Percentiles rank a stretch among this genome's conserved stretches.
Conservation (phyloP, 1,140 invertebrate genomes). For the Drosophila ambigua region DNA sequence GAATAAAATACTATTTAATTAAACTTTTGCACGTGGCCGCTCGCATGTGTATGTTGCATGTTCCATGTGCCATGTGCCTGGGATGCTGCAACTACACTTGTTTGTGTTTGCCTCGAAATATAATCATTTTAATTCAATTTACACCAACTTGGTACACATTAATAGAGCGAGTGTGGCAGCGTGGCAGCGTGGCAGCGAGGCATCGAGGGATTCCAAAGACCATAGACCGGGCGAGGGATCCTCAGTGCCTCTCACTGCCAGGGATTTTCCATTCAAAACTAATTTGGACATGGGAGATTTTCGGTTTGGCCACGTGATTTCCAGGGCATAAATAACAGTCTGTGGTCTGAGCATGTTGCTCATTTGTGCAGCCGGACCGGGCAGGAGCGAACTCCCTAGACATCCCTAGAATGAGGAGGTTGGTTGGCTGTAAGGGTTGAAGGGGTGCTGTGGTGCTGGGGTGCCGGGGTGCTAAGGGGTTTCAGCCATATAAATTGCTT, state of each 20-base stretch:
- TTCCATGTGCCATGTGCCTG: too few species aligned
- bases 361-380: conserved; percentile 50
- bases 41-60: background rate
- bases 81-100: too few species aligned
- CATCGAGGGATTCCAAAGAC: background rate
- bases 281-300: conserved; percentile 46
- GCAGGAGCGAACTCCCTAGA: background rate
- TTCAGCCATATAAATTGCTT: conserved; percentile 79
- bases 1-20: conserved; percentile 79
- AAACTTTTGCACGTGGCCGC: conserved; percentile 73
- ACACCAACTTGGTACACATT: conserved; percentile 16
- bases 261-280: conserved; percentile 39
- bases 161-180: background rate
- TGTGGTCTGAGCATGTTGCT: conserved; percentile 65
- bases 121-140: conserved; percentile 80
- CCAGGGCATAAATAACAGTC: conserved; percentile 65
- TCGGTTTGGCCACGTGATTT: conserved; percentile 48
- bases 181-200: too few species aligned
- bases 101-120: conserved; percentile 52
- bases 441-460: background rate
- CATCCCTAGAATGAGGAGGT: background rate
- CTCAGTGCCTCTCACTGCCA: background rate
- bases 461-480: conserved; percentile 35
- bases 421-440: background rate
- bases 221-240: too few species aligned